phyloP scores from a whole-genome alignment of 2,113 vertebrate species.

The Xenopus laevis region DNA sequence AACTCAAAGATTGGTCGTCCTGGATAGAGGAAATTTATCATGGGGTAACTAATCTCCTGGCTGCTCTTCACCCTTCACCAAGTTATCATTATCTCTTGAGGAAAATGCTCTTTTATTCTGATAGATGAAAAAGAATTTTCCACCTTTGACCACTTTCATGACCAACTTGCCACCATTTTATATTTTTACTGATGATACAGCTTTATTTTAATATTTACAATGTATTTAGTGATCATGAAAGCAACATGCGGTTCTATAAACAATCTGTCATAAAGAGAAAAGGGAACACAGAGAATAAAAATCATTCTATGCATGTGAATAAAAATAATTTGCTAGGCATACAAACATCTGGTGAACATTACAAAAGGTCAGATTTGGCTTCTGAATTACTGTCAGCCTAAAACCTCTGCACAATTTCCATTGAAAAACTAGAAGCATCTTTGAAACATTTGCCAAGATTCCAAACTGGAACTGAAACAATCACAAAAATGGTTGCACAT shows the following conservation, averaged over 20 bases:
- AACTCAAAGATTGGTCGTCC: no score
- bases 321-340: neutral
- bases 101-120: neutral
- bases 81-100: neutral
- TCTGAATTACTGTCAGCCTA: neutral
- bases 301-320: neutral
- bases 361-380: neutral
- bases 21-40: no score
- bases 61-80: neutral
- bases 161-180: neutral
- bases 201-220: no score
- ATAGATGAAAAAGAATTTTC: constrained; percentile 15
- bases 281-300: neutral
- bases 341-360: neutral
- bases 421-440: no score
- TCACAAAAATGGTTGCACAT: no score
- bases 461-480: no score
- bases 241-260: no score
- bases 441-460: no score
- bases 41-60: no score
- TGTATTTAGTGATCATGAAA: no score
- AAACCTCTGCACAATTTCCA: neutral
- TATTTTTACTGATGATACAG: neutral
- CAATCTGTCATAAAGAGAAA: neutral
- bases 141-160: neutral